Evolutionary conservation across 2,797 vertebrate genomes (phyloP).

Genomic region (Perdix hodgsoniae): DNA sequence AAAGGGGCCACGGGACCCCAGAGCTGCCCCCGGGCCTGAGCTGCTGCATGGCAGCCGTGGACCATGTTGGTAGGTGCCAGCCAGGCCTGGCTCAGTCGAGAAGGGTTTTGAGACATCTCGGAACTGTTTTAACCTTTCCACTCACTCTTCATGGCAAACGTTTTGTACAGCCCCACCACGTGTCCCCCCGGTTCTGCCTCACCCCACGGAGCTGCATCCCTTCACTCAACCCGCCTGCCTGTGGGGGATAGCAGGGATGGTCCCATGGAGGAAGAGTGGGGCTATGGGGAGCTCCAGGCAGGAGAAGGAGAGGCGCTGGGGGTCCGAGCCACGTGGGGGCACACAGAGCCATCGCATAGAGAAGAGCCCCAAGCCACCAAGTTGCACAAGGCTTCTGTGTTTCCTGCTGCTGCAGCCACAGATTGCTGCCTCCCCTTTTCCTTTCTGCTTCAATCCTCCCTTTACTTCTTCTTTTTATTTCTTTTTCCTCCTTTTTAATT

Average conservation of each 20-base stretch:
- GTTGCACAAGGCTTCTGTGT: slow-evolving; percentile 36
- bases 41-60: neutral
- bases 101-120: slow-evolving; percentile 72
- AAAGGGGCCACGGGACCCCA: slow-evolving; percentile 44
- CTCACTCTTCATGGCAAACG: slow-evolving; percentile 60
- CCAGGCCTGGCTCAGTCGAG: slow-evolving; percentile 66
- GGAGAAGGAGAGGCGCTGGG: neutral
- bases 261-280: fast-evolving
- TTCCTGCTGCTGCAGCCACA: neutral
- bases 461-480: fast-evolving
- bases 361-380: slow-evolving; percentile 25
- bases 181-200: neutral
- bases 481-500: too few species aligned
- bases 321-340: neutral
- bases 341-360: neutral
- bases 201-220: neutral
- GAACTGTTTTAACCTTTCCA: slow-evolving; percentile 82
- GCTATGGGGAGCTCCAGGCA: fast-evolving
- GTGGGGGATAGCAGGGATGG: neutral
- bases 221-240: neutral
- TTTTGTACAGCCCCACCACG: slow-evolving; percentile 62
- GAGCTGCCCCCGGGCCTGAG: neutral
- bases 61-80: neutral
- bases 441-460: neutral
- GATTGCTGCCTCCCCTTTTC: neutral